These are phyloP conservation scores for Barbus barbus DNA, from an alignment of 2,113 vertebrate species.

Conservation along the genomic window DNA sequence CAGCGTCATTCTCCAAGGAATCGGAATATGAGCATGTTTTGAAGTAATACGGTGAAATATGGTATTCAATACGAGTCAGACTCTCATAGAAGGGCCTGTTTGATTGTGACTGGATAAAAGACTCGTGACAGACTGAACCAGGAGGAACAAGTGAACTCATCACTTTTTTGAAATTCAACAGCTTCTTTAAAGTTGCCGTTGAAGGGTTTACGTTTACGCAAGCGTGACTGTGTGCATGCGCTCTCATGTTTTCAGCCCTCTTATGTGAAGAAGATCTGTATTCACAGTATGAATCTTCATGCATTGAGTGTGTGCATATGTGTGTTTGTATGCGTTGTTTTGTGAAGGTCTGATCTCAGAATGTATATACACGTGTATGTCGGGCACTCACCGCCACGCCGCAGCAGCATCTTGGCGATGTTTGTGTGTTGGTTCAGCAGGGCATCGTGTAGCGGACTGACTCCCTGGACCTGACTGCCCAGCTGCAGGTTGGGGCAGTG, in stretches of 20 bases:
- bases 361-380: not conserved
- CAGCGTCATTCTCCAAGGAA: slow-evolving; percentile 9
- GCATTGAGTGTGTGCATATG: not conserved
- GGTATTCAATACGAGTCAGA: slow-evolving; percentile 22
- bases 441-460: slow-evolving; percentile 93
- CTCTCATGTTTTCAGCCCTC: not conserved
- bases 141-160: slow-evolving; percentile 24
- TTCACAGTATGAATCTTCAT: not conserved
- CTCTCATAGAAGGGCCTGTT: slow-evolving; percentile 32
- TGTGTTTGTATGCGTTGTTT: not conserved
- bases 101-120: slow-evolving; percentile 36
- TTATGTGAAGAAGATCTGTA: slow-evolving; percentile 17
- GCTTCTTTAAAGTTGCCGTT: slow-evolving; percentile 27
- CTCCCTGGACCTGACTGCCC: slow-evolving; percentile 86
- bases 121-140: slow-evolving; percentile 42
- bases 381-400: slow-evolving; percentile 81
- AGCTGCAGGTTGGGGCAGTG: slow-evolving; percentile 85
- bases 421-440: slow-evolving; percentile 85
- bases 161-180: slow-evolving; percentile 52
- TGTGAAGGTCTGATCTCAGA: slow-evolving; percentile 7
- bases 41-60: not conserved
- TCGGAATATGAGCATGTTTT: not conserved
- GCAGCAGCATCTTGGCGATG: slow-evolving; percentile 90
- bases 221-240: not conserved
- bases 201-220: slow-evolving; percentile 19